Evolutionary conservation across 2,888 invertebrate genomes (phyloP).

Genomic region (Aspidiotus rigidus): DNA sequence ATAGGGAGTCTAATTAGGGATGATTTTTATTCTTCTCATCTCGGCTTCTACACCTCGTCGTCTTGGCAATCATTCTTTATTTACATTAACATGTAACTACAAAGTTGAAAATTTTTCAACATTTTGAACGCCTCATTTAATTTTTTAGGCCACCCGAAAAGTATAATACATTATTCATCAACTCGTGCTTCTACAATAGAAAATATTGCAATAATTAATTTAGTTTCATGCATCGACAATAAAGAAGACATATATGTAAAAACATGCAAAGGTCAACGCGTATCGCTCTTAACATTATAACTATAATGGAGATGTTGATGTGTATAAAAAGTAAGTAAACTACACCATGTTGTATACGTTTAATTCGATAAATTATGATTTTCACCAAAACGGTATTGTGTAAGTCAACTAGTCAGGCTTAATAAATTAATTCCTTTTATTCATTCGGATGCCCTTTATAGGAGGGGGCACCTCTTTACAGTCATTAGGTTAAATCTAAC

Average conservation of each 20-base stretch:
- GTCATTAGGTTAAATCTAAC: slow-evolving; percentile 11
- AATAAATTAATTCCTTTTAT: slow-evolving; percentile 33
- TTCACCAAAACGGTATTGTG: slow-evolving; percentile 7
- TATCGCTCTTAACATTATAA: background rate
- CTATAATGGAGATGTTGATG: slow-evolving; percentile 28
- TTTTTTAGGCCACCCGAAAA: too few relatives aligned
- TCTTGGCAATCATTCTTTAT: too few relatives aligned
- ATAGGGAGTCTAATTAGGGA: too few relatives aligned
- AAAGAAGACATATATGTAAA: too few relatives aligned
- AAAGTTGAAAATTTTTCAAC: too few relatives aligned
- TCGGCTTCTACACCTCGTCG: too few relatives aligned
- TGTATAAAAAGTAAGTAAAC: slow-evolving; percentile 22
- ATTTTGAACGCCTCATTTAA: too few relatives aligned
- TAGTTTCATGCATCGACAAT: background rate
- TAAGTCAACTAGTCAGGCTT: slow-evolving; percentile 12
- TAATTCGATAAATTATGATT: slow-evolving; percentile 32
- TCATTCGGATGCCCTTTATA: slow-evolving; percentile 24
- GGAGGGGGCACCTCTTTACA: slow-evolving; percentile 13
- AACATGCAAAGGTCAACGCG: background rate
- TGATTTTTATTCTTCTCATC: too few relatives aligned
- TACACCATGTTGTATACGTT: too few relatives aligned
- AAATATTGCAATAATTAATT: background rate
- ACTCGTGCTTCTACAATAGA: too few relatives aligned
- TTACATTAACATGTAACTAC: too few relatives aligned
- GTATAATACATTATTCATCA: too few relatives aligned